Evolutionary conservation across 1,140 invertebrate species (phyloP), one percentile per base, ranked within the genome.

Genomic region (Papilio polyxenes): DNA sequence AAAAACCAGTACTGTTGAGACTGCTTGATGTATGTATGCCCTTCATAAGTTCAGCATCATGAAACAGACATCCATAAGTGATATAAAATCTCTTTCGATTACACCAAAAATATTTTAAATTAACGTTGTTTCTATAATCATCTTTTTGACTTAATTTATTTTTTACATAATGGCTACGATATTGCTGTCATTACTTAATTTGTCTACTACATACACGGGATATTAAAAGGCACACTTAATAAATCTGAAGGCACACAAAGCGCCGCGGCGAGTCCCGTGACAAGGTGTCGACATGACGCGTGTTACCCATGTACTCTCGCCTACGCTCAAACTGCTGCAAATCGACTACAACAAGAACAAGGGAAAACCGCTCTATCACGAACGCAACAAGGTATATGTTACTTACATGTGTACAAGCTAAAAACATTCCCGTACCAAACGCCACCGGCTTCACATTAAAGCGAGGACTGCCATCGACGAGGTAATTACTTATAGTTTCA

Each of bases 271-370:
- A 69, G 78, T 80, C 59, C 78, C 78, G 59, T 80, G 78, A 80
- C 78, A 59, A 80, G 78, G 78, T 80, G 78, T 80, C 78, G 78
- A 80, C 59, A 65, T 80, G 44, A 80, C 78, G 78, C 59, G 40
- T 80, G 78, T 80, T 65, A 48, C 78, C n/a, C 78, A 59, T 80
- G 78, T 80, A 80, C 78, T 77, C 20, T 53, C 75, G 23, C 75
- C 78, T 80, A 62, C 78, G 15, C 23, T 59, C 13, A 77, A 49
- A 77, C 40, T 65, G 78, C 56, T 48, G 78, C 78, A 80, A 80
- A 80, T 80, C 40, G 37, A 80, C 31, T 69, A 80, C n/a, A 13
- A 65, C 40, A 1, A 23, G 23, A n/a, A 80, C 78, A 65, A 65
- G 40, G 56, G 56, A 80, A 80, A 80, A 65, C 8, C 37, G 9